Evolutionary conservation across 1,140 invertebrate genomes (phyloP).

Genomic region (Cydia fagiglandana): DNA sequence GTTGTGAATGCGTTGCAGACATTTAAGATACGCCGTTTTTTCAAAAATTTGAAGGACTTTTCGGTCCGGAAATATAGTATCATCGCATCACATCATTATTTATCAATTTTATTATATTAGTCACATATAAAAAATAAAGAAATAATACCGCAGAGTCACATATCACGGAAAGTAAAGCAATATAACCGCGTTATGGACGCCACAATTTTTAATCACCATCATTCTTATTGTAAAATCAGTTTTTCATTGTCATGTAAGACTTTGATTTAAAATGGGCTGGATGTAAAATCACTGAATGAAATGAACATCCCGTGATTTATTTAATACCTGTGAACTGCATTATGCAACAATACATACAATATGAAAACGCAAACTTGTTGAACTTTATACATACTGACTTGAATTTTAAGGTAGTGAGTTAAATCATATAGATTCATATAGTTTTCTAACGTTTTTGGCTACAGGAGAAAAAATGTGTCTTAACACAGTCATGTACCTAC

Average conservation of each 20-base stretch:
- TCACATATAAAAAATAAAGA: not conserved
- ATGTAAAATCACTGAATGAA: conserved; percentile 65
- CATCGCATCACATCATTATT: too few relatives aligned
- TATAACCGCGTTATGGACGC: not conserved
- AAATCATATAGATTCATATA: too few relatives aligned
- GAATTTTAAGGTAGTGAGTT: too few relatives aligned
- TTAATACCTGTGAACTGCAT: conserved; percentile 54
- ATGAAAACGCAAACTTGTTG: conserved; percentile 17
- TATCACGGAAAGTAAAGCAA: conserved; percentile 1
- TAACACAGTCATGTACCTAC: too few relatives aligned
- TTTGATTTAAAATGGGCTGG: conserved; percentile 56
- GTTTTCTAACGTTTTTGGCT: too few relatives aligned
- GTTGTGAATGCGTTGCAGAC: too few relatives aligned
- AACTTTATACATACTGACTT: conserved; percentile 12
- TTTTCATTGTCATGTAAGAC: conserved; percentile 36
- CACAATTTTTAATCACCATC: conserved; percentile 22
- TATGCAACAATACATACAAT: conserved; percentile 43
- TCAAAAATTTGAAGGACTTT: too few relatives aligned
- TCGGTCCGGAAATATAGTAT: too few relatives aligned
- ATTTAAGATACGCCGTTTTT: too few relatives aligned
- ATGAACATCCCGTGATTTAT: conserved; percentile 72
- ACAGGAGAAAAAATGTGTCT: too few relatives aligned
- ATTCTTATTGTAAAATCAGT: conserved; percentile 29
- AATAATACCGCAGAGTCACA: not conserved
- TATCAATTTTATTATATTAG: too few relatives aligned